Conservation (phyloP, 1,140 invertebrate species). For the Drosophila hydei region DNA sequence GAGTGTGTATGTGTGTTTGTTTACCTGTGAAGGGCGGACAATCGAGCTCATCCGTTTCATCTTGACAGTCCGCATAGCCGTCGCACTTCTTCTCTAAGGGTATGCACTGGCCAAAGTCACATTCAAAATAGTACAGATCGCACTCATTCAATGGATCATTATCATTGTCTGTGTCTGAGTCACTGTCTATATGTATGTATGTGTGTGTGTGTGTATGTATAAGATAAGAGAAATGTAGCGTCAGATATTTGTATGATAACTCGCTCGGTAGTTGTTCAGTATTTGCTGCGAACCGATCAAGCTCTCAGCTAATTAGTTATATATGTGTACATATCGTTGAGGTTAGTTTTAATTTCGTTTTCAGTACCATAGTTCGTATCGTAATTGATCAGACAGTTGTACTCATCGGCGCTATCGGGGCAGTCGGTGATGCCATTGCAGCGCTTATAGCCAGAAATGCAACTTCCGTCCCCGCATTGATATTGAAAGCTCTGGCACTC, state of each 20-base stretch:
- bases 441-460: slow-evolving; percentile 86
- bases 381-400: slow-evolving; percentile 85
- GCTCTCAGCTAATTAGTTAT: not conserved
- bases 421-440: slow-evolving; percentile 89
- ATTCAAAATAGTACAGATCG: slow-evolving; percentile 77
- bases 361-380: slow-evolving; percentile 69
- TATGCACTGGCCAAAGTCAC: slow-evolving; percentile 83
- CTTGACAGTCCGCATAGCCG: slow-evolving; percentile 88
- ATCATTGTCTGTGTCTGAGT: slow-evolving; percentile 50
- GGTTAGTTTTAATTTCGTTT: slow-evolving; percentile 7
- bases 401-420: slow-evolving; percentile 88
- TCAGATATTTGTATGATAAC: not conserved
- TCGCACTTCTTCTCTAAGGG: slow-evolving; percentile 87
- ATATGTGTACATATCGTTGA: not conserved
- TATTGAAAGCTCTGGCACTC: slow-evolving; percentile 84
- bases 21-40: slow-evolving; percentile 84
- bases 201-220: slow-evolving; percentile 14
- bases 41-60: slow-evolving; percentile 89
- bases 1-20: slow-evolving; percentile 18
- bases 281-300: not conserved
- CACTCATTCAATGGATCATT: slow-evolving; percentile 68
- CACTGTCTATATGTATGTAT: slow-evolving; percentile 42
- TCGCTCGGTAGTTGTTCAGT: not conserved
- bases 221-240: slow-evolving; percentile 24
- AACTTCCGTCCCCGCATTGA: slow-evolving; percentile 87